These are phyloP conservation scores for Heliothis subflexa DNA, from an alignment of 1,140 invertebrate species.

Conservation along the genomic window DNA sequence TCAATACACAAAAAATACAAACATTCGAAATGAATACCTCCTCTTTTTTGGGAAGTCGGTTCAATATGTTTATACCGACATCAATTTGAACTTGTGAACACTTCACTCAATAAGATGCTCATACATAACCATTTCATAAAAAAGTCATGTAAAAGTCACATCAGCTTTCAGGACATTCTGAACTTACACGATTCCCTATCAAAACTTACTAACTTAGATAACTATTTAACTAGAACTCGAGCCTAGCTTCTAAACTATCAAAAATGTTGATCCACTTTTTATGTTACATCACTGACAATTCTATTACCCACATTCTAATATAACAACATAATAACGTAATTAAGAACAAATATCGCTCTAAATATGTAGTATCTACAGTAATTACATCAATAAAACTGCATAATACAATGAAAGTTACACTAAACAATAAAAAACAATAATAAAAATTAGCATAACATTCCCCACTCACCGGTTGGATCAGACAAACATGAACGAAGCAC, in stretches of 20 bases:
- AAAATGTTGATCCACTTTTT: constrained; percentile 17
- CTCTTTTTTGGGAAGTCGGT: too few species aligned
- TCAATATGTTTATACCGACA: background rate
- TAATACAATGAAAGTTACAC: background rate
- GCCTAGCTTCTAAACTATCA: background rate
- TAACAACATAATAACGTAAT: background rate
- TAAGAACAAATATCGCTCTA: background rate
- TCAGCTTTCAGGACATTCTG: background rate
- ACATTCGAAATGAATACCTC: too few species aligned
- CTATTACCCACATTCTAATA: background rate
- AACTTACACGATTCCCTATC: constrained; percentile 20
- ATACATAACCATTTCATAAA: constrained; percentile 27
- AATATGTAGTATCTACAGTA: background rate
- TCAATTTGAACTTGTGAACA: background rate
- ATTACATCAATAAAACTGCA: constrained; percentile 23
- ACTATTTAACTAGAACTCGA: constrained; percentile 23
- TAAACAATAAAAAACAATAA: constrained; percentile 30
- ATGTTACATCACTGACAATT: constrained; percentile 7
- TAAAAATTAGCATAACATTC: constrained; percentile 39
- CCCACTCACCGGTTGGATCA: constrained; percentile 36
- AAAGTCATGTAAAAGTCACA: constrained; percentile 16
- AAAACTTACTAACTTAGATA: constrained; percentile 36
- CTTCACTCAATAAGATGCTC: constrained; percentile 11
- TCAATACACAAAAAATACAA: background rate
- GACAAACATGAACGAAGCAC: constrained; percentile 26